Evolutionary conservation across 2,797 vertebrate species (phyloP).

Genomic region (Coendou prehensilis): DNA sequence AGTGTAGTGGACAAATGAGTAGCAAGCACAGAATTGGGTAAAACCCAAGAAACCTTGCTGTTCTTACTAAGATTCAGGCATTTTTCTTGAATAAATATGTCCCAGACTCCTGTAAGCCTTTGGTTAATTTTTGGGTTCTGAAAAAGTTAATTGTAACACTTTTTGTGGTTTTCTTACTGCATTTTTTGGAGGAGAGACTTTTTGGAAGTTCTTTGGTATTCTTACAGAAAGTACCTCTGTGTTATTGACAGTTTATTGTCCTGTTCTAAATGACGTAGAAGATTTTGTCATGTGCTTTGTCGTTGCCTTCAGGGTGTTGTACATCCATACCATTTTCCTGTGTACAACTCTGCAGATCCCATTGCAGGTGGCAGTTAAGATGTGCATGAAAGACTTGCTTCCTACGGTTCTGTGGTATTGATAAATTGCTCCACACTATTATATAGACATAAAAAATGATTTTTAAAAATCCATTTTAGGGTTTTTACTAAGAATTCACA

Average conservation of each 20-base stretch:
- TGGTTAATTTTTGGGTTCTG: background rate
- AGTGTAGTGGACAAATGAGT: background rate
- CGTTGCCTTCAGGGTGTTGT: background rate
- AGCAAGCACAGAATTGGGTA: background rate
- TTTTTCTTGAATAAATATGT: conserved; percentile 4
- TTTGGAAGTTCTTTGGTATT: background rate
- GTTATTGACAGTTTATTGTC: background rate
- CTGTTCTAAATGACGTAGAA: background rate
- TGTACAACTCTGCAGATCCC: background rate
- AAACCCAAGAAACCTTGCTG: background rate
- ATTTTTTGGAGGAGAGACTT: background rate
- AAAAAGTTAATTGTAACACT: background rate
- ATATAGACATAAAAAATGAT: background rate
- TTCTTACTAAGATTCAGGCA: background rate
- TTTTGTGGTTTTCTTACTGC: background rate
- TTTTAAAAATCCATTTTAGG: background rate
- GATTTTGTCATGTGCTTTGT: background rate
- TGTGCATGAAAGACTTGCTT: background rate
- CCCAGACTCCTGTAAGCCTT: background rate
- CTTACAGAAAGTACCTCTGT: background rate
- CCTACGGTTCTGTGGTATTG: background rate
- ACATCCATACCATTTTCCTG: background rate
- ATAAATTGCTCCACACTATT: background rate
- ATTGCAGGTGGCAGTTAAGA: background rate
- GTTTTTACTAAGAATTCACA: background rate